phyloP scores from a whole-genome alignment of 2,113 vertebrate species.

The Ibidorhyncha struthersii region DNA sequence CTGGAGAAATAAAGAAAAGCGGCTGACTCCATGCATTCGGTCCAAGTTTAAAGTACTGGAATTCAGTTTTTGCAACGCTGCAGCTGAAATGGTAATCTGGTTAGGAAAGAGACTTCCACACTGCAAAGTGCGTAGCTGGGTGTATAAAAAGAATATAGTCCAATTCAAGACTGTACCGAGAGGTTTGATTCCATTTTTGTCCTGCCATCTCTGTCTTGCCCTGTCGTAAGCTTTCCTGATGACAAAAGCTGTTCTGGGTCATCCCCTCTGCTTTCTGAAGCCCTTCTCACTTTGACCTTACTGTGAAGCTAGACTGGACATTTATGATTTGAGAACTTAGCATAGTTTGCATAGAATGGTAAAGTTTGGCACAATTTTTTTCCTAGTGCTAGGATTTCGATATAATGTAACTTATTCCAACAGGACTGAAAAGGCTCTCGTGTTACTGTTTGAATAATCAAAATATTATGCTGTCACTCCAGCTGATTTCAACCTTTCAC shows the following conservation, averaged over 20 bases:
- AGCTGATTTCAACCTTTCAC: background rate
- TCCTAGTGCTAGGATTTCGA: background rate
- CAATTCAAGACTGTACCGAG: background rate
- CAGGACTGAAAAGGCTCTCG: background rate
- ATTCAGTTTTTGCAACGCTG: background rate
- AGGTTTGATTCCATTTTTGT: background rate
- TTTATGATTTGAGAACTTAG: background rate
- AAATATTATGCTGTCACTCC: background rate
- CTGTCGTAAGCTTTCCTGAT: background rate
- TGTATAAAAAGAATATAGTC: background rate
- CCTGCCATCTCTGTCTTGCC: background rate
- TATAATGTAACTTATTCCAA: background rate
- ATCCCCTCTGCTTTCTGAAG: background rate
- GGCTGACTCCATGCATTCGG: fast-evolving
- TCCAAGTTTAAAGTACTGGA: background rate
- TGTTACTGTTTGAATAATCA: background rate
- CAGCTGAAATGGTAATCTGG: background rate
- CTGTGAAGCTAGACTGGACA: background rate
- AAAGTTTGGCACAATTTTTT: background rate
- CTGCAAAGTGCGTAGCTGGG: background rate
- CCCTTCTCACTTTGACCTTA: background rate
- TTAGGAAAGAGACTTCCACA: background rate
- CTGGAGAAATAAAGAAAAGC: background rate
- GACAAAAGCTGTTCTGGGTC: background rate
- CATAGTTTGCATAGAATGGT: background rate